Conservation (phyloP, 2,888 invertebrate genomes). For the Bedellia somnulentella region DNA sequence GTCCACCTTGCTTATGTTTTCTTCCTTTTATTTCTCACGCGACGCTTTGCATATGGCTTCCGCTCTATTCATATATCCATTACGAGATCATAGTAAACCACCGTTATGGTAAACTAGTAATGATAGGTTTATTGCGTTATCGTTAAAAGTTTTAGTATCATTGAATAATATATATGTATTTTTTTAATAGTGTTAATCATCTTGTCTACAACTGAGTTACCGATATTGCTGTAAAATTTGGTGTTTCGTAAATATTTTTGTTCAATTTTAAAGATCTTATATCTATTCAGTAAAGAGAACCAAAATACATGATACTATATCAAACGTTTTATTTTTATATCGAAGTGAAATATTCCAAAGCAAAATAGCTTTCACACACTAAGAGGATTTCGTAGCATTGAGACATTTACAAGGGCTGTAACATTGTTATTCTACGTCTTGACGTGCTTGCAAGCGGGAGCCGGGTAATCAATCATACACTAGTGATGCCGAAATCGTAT, state of each 20-base stretch:
- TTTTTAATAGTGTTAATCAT: no score
- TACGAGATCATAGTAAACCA: slow-evolving; percentile 24
- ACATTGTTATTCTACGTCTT: slow-evolving; percentile 54
- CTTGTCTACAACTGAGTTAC: no score
- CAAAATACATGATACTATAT: no score
- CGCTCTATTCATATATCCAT: slow-evolving; percentile 35
- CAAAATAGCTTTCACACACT: no score
- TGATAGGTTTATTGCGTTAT: slow-evolving; percentile 20
- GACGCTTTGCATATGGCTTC: slow-evolving; percentile 33
- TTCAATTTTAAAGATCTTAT: no score
- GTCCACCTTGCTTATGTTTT: slow-evolving; percentile 31
- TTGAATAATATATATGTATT: no score
- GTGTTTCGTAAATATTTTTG: no score
- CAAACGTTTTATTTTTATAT: no score
- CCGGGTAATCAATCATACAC: slow-evolving; percentile 44
- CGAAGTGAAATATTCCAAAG: no score
- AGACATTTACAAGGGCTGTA: slow-evolving; percentile 47
- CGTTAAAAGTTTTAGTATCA: slow-evolving; percentile 14
- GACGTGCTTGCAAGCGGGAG: slow-evolving; percentile 37
- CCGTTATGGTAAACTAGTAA: slow-evolving; percentile 27
- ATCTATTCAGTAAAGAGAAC: no score
- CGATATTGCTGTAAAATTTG: no score
- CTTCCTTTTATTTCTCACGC: slow-evolving; percentile 29
- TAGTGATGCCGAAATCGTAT: slow-evolving; percentile 22
- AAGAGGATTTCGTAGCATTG: slow-evolving; percentile 41